Conservation (phyloP, 2,888 invertebrate species). For the Anthoptus insignis region DNA sequence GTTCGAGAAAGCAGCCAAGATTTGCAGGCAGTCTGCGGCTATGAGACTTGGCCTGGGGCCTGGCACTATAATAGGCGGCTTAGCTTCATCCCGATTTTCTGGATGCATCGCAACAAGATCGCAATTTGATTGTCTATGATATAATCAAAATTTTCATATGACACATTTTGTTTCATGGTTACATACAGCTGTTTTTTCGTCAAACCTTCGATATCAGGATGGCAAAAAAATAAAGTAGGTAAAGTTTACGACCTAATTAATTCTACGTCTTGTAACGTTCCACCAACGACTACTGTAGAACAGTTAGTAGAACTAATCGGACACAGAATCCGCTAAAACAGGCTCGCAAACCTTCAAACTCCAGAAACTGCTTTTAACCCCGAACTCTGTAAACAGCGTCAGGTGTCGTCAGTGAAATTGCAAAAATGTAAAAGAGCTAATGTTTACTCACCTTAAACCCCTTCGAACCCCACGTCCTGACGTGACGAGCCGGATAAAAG, state of each 20-base stretch:
- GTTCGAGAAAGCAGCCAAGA: constrained; percentile 83
- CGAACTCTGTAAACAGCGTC: constrained; percentile 73
- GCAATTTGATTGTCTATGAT: constrained; percentile 39
- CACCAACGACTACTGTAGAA: no score
- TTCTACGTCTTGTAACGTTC: no score
- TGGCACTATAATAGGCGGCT: constrained; percentile 72
- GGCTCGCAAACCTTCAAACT: constrained; percentile 55
- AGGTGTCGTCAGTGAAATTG: constrained; percentile 84
- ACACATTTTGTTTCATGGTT: not conserved
- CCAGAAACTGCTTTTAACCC: constrained; percentile 61
- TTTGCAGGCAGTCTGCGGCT: constrained; percentile 79
- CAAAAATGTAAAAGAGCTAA: constrained; percentile 87
- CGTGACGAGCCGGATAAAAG: constrained; percentile 87
- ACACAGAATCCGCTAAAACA: not conserved
- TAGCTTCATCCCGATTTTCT: constrained; percentile 68
- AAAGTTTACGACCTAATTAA: no score
- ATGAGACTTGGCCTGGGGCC: constrained; percentile 80
- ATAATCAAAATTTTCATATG: not conserved
- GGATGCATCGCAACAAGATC: constrained; percentile 53
- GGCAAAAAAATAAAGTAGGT: no score
- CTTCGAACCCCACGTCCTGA: constrained; percentile 82
- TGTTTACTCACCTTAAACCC: constrained; percentile 87
- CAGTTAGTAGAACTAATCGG: no score
- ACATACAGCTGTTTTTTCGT: no score
- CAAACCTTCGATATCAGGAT: no score